A percentile compares a stretch with the other conserved stretches of the same genome.
Conservation (phyloP, 2,888 invertebrate species). For the Andrena dorsata region DNA sequence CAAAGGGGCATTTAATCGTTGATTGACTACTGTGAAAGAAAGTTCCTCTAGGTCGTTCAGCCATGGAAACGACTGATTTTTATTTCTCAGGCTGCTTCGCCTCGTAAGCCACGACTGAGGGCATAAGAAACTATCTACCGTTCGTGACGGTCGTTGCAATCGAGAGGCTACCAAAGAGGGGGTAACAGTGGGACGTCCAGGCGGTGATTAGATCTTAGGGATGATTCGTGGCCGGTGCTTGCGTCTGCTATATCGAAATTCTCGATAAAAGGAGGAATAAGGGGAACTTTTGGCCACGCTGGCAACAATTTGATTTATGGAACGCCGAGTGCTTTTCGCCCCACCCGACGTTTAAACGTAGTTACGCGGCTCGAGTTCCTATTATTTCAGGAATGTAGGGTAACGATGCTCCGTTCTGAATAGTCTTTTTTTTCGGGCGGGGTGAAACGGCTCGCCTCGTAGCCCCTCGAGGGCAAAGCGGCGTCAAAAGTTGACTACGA, state of each 20-base stretch:
- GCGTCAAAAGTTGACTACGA: constrained; percentile 30
- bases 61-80: constrained; percentile 40
- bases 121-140: constrained; percentile 46
- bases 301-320: constrained; percentile 39
- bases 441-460: background rate
- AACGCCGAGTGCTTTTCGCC: background rate
- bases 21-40: constrained; percentile 70
- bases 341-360: background rate
- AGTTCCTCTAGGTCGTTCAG: constrained; percentile 1
- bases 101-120: constrained; percentile 6
- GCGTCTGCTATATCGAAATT: constrained; percentile 47
- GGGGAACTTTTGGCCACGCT: constrained; percentile 20
- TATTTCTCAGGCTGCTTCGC: constrained; percentile 6
- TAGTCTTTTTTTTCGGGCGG: constrained; percentile 38
- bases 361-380: background rate
- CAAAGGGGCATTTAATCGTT: constrained; percentile 59
- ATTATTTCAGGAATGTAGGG: constrained; percentile 16
- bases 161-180: constrained; percentile 42
- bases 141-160: constrained; percentile 51
- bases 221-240: constrained; percentile 58
- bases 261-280: constrained; percentile 37
- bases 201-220: constrained; percentile 64
- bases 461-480: constrained; percentile 21
- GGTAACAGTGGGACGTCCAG: constrained; percentile 39
- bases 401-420: constrained; percentile 30